Evolutionary conservation across 2,797 vertebrate genomes (phyloP).

Genomic region (Myripristis jacobus): DNA sequence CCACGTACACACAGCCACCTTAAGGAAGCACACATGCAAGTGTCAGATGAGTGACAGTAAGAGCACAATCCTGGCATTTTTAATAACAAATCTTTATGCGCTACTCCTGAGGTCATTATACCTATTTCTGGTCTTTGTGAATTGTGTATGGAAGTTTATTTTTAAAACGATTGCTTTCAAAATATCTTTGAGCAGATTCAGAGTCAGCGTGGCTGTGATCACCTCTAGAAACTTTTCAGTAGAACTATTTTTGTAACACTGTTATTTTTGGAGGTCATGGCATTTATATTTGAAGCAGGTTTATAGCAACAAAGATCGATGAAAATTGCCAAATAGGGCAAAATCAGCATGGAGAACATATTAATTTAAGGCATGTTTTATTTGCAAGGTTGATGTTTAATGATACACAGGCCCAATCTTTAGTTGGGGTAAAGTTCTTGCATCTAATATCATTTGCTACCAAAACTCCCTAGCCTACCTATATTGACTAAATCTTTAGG

Average conservation of each 20-base stretch:
- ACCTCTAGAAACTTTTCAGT: neutral
- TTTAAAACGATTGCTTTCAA: neutral
- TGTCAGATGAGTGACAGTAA: constrained; percentile 2
- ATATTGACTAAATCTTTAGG: too few relatives aligned
- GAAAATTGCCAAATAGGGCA: too few relatives aligned
- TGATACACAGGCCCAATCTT: too few relatives aligned
- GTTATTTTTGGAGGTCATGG: neutral
- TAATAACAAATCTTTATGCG: neutral
- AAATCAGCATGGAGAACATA: too few relatives aligned
- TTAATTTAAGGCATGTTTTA: too few relatives aligned
- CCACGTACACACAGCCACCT: constrained; percentile 5
- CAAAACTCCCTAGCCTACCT: too few relatives aligned
- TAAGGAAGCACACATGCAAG: constrained; percentile 3
- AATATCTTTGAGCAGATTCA: neutral
- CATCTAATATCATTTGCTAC: too few relatives aligned
- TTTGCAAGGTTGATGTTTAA: too few relatives aligned
- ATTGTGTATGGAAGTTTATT: neutral
- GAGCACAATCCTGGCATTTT: neutral
- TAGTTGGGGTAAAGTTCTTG: too few relatives aligned
- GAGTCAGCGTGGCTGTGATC: neutral
- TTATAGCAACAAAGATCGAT: neutral
- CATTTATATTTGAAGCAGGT: neutral
- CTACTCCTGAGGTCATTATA: constrained; percentile 8
- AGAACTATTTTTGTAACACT: neutral
- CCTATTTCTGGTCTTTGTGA: neutral